Evolutionary conservation across 2,888 invertebrate genomes (phyloP).

Genomic region (Epinotia bilunana): DNA sequence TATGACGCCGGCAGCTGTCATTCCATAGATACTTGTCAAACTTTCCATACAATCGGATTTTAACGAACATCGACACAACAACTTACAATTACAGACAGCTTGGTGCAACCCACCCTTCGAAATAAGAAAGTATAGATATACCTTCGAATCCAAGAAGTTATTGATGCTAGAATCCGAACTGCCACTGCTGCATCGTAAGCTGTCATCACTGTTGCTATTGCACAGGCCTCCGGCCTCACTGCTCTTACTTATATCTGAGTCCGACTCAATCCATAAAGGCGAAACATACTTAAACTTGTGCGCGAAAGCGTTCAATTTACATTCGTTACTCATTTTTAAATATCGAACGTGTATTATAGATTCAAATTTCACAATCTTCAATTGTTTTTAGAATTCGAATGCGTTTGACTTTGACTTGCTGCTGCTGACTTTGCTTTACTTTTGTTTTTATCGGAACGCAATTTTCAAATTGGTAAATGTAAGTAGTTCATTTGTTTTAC

Average conservation of each 20-base stretch:
- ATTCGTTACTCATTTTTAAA: constrained; percentile 52
- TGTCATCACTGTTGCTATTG: constrained; percentile 65
- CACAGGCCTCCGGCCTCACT: constrained; percentile 52
- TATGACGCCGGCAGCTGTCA: no score
- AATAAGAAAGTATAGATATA: constrained; percentile 45
- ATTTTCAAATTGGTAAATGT: constrained; percentile 2
- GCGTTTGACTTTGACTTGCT: background rate
- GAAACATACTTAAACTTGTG: constrained; percentile 81
- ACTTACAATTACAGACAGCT: no score
- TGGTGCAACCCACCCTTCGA: no score
- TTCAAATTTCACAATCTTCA: background rate
- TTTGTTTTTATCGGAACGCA: background rate
- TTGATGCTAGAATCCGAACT: constrained; percentile 75
- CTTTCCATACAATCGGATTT: no score
- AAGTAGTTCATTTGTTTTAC: background rate
- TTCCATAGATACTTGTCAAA: no score
- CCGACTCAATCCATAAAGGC: constrained; percentile 80
- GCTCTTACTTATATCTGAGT: constrained; percentile 69
- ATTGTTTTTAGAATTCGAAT: background rate
- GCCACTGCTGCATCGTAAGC: constrained; percentile 63
- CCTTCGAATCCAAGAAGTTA: constrained; percentile 80
- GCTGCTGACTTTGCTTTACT: no score
- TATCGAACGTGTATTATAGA: background rate
- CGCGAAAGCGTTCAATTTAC: constrained; percentile 68
- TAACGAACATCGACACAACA: no score